phyloP scores from a whole-genome alignment of 2,888 invertebrate species.

The Dryobota labecula region DNA sequence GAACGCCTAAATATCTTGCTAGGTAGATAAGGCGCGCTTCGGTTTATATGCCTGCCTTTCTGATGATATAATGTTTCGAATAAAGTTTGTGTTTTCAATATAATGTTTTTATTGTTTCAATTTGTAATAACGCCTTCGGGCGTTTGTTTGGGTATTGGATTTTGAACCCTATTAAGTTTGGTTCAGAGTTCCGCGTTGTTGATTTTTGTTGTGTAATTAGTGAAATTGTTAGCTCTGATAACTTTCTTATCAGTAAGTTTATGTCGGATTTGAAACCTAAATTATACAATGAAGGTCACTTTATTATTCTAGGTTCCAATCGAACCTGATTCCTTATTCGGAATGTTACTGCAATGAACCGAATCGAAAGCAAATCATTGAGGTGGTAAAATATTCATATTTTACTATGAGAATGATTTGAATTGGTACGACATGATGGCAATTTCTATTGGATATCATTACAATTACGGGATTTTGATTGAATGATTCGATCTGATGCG shows the following conservation, averaged over 20 bases:
- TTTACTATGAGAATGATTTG: background rate
- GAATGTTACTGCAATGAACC: conserved; percentile 22
- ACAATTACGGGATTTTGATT: background rate
- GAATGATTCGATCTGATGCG: background rate
- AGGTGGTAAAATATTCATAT: background rate
- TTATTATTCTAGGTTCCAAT: conserved; percentile 14
- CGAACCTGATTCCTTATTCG: background rate
- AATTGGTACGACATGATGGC: background rate
- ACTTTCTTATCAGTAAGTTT: conserved; percentile 19
- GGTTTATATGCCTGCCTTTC: conserved; percentile 43
- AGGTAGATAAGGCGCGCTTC: conserved; percentile 44
- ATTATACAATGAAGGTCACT: conserved; percentile 27
- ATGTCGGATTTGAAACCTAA: conserved; percentile 27
- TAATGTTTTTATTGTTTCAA: conserved; percentile 41
- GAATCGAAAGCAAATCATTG: conserved; percentile 7
- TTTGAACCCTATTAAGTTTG: background rate
- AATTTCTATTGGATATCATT: background rate
- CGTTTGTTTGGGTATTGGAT: background rate
- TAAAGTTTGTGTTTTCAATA: conserved; percentile 21
- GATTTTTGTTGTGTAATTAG: conserved; percentile 14
- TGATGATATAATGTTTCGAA: conserved; percentile 56
- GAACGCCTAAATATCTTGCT: conserved; percentile 60
- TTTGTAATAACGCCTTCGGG: conserved; percentile 23
- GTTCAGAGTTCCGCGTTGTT: background rate
- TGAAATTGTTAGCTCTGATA: background rate